phyloP scores from a whole-genome alignment of 2,888 invertebrate species.

The Gortyna flavago region DNA sequence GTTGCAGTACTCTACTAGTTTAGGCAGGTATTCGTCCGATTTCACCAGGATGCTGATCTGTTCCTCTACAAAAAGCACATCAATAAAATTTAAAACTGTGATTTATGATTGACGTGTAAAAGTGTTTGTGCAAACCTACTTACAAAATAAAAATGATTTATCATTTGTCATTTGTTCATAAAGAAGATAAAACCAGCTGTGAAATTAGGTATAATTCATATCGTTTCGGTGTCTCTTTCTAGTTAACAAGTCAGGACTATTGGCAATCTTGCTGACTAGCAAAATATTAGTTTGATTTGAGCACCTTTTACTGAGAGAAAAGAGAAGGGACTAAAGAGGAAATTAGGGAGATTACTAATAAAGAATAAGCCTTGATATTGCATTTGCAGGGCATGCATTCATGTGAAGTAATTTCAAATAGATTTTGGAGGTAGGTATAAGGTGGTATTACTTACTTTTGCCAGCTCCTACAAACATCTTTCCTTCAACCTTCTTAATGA shows the following conservation, averaged over 20 bases:
- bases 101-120: too few relatives aligned
- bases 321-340: too few relatives aligned
- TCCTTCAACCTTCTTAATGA: slow-evolving; percentile 93
- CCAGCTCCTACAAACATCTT: slow-evolving; percentile 91
- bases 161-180: too few relatives aligned
- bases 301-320: neutral
- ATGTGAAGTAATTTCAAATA: neutral
- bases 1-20: slow-evolving; percentile 94
- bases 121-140: too few relatives aligned
- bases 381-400: neutral
- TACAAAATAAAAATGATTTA: too few relatives aligned
- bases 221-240: neutral
- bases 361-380: neutral
- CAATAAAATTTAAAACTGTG: neutral
- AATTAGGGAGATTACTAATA: neutral
- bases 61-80: slow-evolving; percentile 73
- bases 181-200: neutral
- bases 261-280: neutral
- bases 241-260: neutral
- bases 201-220: neutral
- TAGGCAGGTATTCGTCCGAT: slow-evolving; percentile 93
- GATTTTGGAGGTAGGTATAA: neutral
- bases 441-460: slow-evolving; percentile 85
- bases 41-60: slow-evolving; percentile 90
- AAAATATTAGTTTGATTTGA: neutral